A percentile compares a stretch with the other conserved stretches of the same genome.
Evolutionary conservation across 2,888 invertebrate genomes (phyloP).

Genomic region (Xestia xanthographa): DNA sequence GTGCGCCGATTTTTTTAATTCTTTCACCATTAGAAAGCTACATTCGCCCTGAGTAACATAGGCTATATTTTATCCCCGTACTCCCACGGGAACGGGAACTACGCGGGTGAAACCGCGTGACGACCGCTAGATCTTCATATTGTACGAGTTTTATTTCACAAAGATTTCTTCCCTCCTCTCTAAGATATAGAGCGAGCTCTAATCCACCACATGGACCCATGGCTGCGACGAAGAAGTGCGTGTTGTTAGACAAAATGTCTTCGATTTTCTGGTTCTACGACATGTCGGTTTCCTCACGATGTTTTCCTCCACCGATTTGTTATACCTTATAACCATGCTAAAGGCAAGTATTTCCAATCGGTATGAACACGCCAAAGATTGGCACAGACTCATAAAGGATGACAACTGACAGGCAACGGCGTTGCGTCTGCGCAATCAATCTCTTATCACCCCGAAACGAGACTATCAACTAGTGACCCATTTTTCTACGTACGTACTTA

Average conservation of each 20-base stretch:
- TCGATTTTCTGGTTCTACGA: not conserved
- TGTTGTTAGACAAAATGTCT: not conserved
- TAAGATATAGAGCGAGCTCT: not conserved
- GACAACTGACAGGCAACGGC: not conserved
- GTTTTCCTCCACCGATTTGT: not conserved
- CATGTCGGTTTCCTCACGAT: not conserved
- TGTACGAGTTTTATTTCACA: not conserved
- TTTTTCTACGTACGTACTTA: slow-evolving; percentile 19
- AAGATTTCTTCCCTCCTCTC: not conserved
- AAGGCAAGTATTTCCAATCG: not conserved
- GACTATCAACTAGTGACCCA: slow-evolving; percentile 42
- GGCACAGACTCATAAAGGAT: not conserved
- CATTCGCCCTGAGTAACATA: no score
- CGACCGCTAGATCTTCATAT: no score
- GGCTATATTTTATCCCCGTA: no score
- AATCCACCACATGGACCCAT: not conserved
- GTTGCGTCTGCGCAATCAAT: slow-evolving; percentile 29
- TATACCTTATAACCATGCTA: not conserved
- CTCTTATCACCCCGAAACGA: slow-evolving; percentile 43
- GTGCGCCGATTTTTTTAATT: no score
- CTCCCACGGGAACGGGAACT: no score
- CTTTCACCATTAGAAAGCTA: no score
- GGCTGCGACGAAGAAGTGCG: no score
- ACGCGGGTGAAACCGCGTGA: no score
- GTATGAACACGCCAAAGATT: slow-evolving; percentile 8